Base-by-base conservation (phyloP, 2,797 vertebrate species). In the Euphonia xanthogaster region DNA sequence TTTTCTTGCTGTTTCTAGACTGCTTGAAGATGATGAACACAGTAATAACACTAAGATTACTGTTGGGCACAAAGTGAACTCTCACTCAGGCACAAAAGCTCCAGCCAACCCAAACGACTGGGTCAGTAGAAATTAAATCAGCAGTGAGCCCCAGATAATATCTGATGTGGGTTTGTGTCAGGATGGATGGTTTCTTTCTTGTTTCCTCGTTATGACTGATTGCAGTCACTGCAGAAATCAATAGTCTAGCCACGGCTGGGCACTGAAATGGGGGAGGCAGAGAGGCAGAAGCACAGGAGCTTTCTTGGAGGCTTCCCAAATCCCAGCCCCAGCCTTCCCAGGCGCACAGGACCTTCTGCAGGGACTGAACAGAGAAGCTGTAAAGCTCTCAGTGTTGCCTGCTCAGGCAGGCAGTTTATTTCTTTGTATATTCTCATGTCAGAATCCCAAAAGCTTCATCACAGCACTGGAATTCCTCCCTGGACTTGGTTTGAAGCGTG, bases 121-220 rank as follows among this genome's bases (percentile, higher is more conserved):
- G 91, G 94, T 96, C 96, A 94, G 94, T 96, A 92, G 81, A 94
- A 97, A 97, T 97, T 96, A 92, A 95, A 97, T 97, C 91, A 97
- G 66, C 85, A 31, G 90, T 1, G 9, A 94, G 88, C 83, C 91
- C 94, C 86, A 92, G 93, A 86, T 95, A 63, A 80, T 91, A 86
- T 55, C 83, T 62, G 81, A 44, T 73, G 75, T 86, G 93, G 72
- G 80, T 75, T 94, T 96, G 28, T 89, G 93, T 84, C 92, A 92
- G 92, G 83, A 61, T 92, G 88, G 95, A 86, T 91, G 90, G 84
- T 47, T 95, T 70, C 81, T 91, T 94, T 86, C 94, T 94, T 40
- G 70, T 94, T 92, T 73, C 70, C 76, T 96, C 73, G 20, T 95
- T 95, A 60, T 97, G 96, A 97, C 92, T 93, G 97, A 97, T 94